These are phyloP conservation scores for Anastrepha ludens DNA, from an alignment of 1,140 invertebrate genomes.

Conservation along the genomic window DNA sequence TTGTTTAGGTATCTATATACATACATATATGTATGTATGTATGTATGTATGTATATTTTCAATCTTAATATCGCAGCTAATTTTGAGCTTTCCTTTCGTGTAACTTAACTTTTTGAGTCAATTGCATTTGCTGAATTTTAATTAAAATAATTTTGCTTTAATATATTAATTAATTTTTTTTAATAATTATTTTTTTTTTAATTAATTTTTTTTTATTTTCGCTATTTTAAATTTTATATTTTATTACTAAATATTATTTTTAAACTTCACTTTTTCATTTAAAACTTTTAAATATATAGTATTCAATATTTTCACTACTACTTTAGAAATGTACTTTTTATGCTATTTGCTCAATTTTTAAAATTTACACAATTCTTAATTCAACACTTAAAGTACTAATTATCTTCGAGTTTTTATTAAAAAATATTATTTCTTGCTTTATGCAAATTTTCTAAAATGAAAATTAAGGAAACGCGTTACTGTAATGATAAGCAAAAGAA, in stretches of 20 bases:
- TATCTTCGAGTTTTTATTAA: background rate
- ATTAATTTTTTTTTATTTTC: background rate
- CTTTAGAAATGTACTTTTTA: constrained; percentile 67
- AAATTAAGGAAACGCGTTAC: background rate
- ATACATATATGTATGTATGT: constrained; percentile 57
- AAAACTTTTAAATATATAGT: constrained; percentile 10
- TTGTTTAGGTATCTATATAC: background rate
- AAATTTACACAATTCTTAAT: constrained; percentile 40
- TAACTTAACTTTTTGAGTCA: background rate
- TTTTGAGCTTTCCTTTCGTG: constrained; percentile 67
- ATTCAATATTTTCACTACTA: constrained; percentile 63
- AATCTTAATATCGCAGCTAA: constrained; percentile 70
- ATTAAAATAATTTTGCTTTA: background rate
- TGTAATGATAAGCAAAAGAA: background rate
- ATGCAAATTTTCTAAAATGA: background rate
- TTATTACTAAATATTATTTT: background rate
- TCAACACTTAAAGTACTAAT: constrained; percentile 21
- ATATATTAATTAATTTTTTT: background rate
- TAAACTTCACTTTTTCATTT: background rate
- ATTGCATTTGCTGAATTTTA: background rate
- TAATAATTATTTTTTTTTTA: background rate
- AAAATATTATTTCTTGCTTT: background rate
- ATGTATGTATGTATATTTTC: constrained; percentile 56
- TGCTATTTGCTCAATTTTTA: constrained; percentile 41
- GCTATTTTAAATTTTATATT: background rate